Evolutionary conservation across 2,888 invertebrate species (phyloP).

Genomic region (Philonicus albiceps): DNA sequence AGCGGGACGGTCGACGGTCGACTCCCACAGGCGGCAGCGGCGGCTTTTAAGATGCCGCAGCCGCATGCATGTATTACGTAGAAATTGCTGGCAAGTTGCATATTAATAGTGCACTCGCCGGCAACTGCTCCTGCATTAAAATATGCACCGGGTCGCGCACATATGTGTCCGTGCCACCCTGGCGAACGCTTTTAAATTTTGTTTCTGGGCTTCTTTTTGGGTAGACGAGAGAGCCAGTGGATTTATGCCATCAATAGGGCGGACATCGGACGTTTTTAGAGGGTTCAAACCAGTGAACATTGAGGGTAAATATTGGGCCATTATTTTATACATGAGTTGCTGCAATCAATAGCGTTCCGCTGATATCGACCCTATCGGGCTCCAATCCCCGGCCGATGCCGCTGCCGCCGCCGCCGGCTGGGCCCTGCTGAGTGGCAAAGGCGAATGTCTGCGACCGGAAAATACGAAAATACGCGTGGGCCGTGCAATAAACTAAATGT

Average conservation of each 20-base stretch:
- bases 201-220: conserved; percentile 15
- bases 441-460: conserved; percentile 29
- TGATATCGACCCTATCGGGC: conserved; percentile 38
- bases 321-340: conserved; percentile 59
- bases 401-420: neutral
- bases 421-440: neutral
- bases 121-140: conserved; percentile 26
- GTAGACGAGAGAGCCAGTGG: conserved; percentile 18
- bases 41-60: conserved; percentile 12
- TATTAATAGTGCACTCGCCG: conserved; percentile 23
- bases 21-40: neutral
- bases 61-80: neutral
- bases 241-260: conserved; percentile 40
- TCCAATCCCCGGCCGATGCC: neutral
- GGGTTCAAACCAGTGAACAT: conserved; percentile 50
- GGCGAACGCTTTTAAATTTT: conserved; percentile 17
- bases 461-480: conserved; percentile 42
- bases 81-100: conserved; percentile 15
- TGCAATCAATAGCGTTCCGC: conserved; percentile 53
- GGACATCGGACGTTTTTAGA: conserved; percentile 41
- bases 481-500: conserved; percentile 51
- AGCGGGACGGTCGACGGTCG: neutral
- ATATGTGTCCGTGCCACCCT: neutral
- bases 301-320: conserved; percentile 57
- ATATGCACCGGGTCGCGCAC: neutral